A percentile compares a stretch with the other conserved stretches of the same genome.
phyloP scores from a whole-genome alignment of 2,888 invertebrate species.

The Mesoligia furuncula region DNA sequence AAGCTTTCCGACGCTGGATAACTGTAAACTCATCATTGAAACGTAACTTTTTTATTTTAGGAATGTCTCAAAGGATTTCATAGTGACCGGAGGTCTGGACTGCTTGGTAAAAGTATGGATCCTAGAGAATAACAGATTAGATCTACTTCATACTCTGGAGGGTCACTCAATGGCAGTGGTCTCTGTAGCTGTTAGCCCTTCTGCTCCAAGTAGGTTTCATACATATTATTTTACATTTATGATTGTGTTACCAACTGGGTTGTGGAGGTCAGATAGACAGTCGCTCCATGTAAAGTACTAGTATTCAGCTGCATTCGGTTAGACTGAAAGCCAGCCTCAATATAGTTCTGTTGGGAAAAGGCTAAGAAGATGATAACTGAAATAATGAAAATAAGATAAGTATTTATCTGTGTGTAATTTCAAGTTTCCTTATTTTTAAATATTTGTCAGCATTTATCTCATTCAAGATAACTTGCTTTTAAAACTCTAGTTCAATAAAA shows the following conservation, averaged over 20 bases:
- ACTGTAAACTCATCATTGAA: background rate
- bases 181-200: slow-evolving; percentile 96
- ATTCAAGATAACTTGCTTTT: background rate
- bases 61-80: slow-evolving; percentile 91
- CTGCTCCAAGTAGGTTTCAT: slow-evolving; percentile 94
- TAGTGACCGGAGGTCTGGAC: slow-evolving; percentile 97
- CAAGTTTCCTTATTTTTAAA: background rate
- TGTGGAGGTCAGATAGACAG: background rate
- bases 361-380: background rate
- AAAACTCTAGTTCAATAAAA: background rate
- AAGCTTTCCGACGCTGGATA: background rate
- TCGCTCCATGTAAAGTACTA: background rate
- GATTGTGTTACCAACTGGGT: background rate
- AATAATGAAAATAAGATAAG: no score
- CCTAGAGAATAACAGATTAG: slow-evolving; percentile 92
- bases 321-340: no score
- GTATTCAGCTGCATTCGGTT: no score
- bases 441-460: background rate
- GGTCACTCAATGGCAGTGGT: slow-evolving; percentile 98
- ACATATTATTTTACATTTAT: background rate
- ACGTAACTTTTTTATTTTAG: slow-evolving; percentile 74
- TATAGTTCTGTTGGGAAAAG: no score
- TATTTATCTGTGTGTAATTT: background rate
- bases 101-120: slow-evolving; percentile 97
- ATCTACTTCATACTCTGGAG: slow-evolving; percentile 94